These are phyloP conservation scores for Nesidiocoris tenuis DNA, from an alignment of 2,888 invertebrate genomes.

Conservation along the genomic window DNA sequence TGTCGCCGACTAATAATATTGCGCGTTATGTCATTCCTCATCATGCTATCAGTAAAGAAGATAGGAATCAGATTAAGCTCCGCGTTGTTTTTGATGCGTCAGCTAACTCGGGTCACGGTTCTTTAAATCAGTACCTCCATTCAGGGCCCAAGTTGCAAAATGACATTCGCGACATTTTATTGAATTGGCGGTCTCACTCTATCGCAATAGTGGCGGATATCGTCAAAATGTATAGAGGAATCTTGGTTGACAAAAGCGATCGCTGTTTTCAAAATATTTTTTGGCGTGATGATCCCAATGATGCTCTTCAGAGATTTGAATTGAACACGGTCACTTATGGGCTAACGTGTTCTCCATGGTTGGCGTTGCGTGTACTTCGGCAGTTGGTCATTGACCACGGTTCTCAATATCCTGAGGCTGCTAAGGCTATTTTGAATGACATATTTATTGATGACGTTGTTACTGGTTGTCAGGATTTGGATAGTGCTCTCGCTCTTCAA, in stretches of 20 bases:
- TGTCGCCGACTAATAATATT: not conserved
- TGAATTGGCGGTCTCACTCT: constrained; percentile 5
- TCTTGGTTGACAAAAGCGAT: not conserved
- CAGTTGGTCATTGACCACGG: constrained; percentile 48
- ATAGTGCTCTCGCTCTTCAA: constrained; percentile 47
- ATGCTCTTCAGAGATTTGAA: not conserved
- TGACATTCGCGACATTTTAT: constrained; percentile 17
- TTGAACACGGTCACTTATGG: constrained; percentile 50
- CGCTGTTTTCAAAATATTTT: constrained; percentile 5
- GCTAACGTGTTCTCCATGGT: constrained; percentile 48
- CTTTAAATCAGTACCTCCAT: constrained; percentile 24
- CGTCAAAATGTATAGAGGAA: constrained; percentile 17
- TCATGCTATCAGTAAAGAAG: not conserved
- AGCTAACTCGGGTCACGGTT: constrained; percentile 11
- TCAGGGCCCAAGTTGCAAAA: constrained; percentile 16
- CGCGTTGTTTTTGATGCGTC: constrained; percentile 31
- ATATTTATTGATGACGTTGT: constrained; percentile 51
- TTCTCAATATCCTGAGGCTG: constrained; percentile 46
- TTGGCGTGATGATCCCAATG: not conserved
- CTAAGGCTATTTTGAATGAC: constrained; percentile 42
- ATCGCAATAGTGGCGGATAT: constrained; percentile 14
- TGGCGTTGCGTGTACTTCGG: constrained; percentile 47
- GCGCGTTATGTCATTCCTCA: constrained; percentile 17
- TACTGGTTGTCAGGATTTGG: constrained; percentile 45
- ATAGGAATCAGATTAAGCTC: not conserved